These are phyloP conservation scores for Apamea sordens DNA, from an alignment of 2,888 invertebrate genomes.

Conservation along the genomic window DNA sequence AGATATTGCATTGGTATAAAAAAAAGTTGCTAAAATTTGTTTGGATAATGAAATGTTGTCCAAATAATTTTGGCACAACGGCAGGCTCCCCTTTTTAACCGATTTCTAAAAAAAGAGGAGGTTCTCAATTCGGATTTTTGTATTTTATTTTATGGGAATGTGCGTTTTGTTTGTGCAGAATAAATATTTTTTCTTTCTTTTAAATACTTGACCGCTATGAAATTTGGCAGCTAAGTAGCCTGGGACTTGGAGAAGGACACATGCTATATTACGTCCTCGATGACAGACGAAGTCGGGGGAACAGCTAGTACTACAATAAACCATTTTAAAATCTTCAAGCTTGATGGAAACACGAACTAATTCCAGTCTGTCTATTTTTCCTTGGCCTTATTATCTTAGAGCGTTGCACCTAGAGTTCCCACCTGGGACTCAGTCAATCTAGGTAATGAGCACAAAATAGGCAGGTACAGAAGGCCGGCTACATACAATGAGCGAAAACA, in stretches of 20 bases:
- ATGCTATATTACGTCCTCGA: not conserved
- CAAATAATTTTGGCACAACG: too few relatives aligned
- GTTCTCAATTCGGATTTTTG: too few relatives aligned
- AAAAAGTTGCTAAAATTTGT: too few relatives aligned
- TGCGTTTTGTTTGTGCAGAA: too few relatives aligned
- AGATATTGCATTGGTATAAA: too few relatives aligned
- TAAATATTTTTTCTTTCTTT: too few relatives aligned
- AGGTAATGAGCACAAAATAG: constrained; percentile 35
- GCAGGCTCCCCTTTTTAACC: too few relatives aligned
- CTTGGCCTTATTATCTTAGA: constrained; percentile 36
- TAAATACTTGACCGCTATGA: not conserved
- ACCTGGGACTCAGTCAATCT: constrained; percentile 50
- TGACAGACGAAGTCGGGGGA: not conserved
- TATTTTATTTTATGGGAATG: too few relatives aligned
- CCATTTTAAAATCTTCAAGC: not conserved
- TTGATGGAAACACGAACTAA: constrained; percentile 21
- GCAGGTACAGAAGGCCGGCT: not conserved
- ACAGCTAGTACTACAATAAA: not conserved
- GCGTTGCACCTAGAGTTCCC: constrained; percentile 47
- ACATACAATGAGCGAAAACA: not conserved
- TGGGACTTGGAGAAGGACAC: not conserved
- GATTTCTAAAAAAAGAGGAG: too few relatives aligned
- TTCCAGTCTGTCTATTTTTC: constrained; percentile 41
- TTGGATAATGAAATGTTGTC: too few relatives aligned
- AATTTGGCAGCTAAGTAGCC: not conserved